Conservation (phyloP, 2,797 vertebrate genomes). For the Clarias pachynema region DNA sequence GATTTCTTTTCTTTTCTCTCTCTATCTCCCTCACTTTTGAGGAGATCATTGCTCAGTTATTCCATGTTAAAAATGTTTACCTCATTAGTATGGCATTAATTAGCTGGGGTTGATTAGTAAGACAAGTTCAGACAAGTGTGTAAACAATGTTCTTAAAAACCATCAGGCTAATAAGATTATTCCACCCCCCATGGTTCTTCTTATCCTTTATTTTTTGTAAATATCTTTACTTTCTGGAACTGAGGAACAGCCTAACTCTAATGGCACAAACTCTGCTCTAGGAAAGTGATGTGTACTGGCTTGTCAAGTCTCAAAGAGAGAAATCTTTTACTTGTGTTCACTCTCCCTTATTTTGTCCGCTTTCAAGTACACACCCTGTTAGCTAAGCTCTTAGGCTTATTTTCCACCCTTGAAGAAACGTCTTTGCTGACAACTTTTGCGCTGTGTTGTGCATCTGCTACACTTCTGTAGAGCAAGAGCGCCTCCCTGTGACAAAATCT, state of each 20-base stretch:
- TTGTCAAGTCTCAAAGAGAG: conserved; percentile 19
- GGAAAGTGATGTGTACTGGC: conserved; percentile 36
- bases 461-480: conserved; percentile 49
- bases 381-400: conserved; percentile 17
- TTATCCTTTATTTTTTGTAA: background rate
- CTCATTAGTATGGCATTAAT: conserved; percentile 35
- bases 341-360: background rate
- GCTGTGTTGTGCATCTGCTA: background rate
- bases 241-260: conserved; percentile 6
- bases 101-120: conserved; percentile 41
- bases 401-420: conserved; percentile 13
- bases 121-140: conserved; percentile 30
- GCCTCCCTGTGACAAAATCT: conserved; percentile 51
- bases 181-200: too few relatives aligned
- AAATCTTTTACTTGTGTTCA: conserved; percentile 11
- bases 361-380: conserved; percentile 29
- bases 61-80: conserved; percentile 9
- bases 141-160: conserved; percentile 11
- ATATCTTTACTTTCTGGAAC: conserved; percentile 2
- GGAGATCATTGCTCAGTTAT: conserved; percentile 27
- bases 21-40: too few relatives aligned
- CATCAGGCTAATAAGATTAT: conserved; percentile 7
- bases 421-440: background rate
- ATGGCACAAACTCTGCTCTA: conserved; percentile 13
- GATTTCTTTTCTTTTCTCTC: background rate